Evolutionary conservation across 30 jellyfish, hydroid and myxozoan species (phyloP), one percentile per base, ranked within the genome.

Genomic region (Sanderia malayensis): DNA sequence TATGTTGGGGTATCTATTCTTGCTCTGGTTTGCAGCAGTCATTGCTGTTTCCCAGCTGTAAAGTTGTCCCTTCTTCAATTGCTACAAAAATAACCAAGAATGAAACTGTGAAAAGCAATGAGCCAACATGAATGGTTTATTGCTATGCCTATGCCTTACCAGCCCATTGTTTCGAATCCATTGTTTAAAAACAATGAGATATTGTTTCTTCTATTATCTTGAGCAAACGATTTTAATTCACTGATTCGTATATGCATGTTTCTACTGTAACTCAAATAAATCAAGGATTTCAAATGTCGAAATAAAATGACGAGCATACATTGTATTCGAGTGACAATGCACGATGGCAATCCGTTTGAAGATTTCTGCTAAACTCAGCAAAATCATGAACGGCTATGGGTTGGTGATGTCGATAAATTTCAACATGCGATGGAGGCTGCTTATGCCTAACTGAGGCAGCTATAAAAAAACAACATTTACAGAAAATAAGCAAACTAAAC

Each of bases 1-100:
- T 47, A 89, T 89, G 80, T 89, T 89, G 45, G 97, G 95, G 70
- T 71, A 89, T 29, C 97, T 88, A 69, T 89, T 89, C 76, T 82
- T 89, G 44, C 75, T 58, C 69, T 78, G 82, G 71, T 73, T 71
- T 22, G 21, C 83, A 1, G 95, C 71, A 22, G 27, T 81, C 60
- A 71, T 62, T 20, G 95, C 97, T 3, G 25, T 73, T 9, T 71
- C 84, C 97, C 97, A 89, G 1, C 84, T 6, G 60, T 67, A 82
- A 4, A 34, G 89, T 66, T 89, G 97, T 18, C 97, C 97, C 28
- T 69, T 62, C 2, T 15, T 30, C 45, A 89, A 61, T 9, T 67
- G 84, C 96, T 87, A 32, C 2, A 61, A 44, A 4, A 49, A 49
- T 4, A 49, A 49, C n/a, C n/a, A n/a, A n/a, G n/a, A n/a, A n/a